These are phyloP conservation scores for Triplophysa tibetana DNA, from an alignment of 2,113 vertebrate species.

Conservation along the genomic window DNA sequence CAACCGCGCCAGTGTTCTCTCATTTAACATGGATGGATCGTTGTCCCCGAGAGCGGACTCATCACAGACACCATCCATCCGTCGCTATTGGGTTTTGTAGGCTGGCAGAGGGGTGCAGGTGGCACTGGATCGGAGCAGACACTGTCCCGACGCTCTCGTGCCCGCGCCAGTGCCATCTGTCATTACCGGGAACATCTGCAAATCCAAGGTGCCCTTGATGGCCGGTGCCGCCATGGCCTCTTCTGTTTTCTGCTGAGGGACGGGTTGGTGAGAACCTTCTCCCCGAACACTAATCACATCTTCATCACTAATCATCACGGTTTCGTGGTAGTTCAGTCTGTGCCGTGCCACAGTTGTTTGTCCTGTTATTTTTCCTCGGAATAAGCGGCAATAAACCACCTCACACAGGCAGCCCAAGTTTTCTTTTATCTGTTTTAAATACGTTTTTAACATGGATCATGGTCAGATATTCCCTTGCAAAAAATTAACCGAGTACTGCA, in stretches of 20 bases:
- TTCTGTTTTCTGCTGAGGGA: slow-evolving; percentile 74
- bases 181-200: slow-evolving; percentile 81
- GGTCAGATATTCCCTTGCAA: no score
- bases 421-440: not conserved
- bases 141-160: slow-evolving; percentile 71
- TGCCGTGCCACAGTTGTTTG: slow-evolving; percentile 44
- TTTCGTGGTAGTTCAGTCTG: slow-evolving; percentile 35
- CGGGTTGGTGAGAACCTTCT: slow-evolving; percentile 55
- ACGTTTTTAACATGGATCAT: no score
- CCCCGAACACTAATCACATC: slow-evolving; percentile 37
- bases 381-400: slow-evolving; percentile 19
- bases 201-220: slow-evolving; percentile 84
- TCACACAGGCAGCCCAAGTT: not conserved
- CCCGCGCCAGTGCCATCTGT: slow-evolving; percentile 78
- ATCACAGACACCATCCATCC: slow-evolving; percentile 39
- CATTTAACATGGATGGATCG: slow-evolving; percentile 3
- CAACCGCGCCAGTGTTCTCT: not conserved
- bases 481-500: no score
- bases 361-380: slow-evolving; percentile 54
- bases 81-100: slow-evolving; percentile 55
- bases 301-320: slow-evolving; percentile 5
- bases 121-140: slow-evolving; percentile 74
- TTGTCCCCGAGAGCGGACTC: slow-evolving; percentile 47
- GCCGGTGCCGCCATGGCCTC: slow-evolving; percentile 73
- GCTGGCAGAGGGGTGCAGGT: slow-evolving; percentile 60